Evolutionary conservation across 2,113 vertebrate species (phyloP).

Genomic region (Tragelaphus strepsiceros): DNA sequence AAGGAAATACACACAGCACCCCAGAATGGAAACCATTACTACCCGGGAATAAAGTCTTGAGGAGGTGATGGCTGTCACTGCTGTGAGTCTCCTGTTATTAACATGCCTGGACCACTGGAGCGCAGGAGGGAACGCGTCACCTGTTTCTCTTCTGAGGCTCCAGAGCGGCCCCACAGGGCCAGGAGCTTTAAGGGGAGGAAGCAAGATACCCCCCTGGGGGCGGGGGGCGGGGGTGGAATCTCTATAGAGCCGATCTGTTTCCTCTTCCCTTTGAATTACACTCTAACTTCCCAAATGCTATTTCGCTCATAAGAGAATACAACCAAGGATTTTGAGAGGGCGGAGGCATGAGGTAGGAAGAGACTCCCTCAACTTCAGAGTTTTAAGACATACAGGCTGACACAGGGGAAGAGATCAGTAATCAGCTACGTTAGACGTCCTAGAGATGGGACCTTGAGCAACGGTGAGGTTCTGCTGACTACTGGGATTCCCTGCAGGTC

Average conservation of each 20-base stretch:
- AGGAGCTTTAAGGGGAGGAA: neutral
- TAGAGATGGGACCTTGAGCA: neutral
- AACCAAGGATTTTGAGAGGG: neutral
- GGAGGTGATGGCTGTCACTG: neutral
- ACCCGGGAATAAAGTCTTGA: neutral
- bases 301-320: neutral
- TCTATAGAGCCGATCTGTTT: neutral
- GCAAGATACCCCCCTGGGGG: neutral
- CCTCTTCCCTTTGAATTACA: neutral
- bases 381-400: neutral
- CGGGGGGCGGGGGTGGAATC: no score
- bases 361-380: neutral
- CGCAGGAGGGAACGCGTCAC: neutral
- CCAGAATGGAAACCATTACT: neutral
- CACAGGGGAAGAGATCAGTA: neutral
- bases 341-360: fast-evolving
- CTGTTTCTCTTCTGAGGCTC: neutral
- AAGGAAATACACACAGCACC: slow-evolving; percentile 1
- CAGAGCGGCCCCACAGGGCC: neutral
- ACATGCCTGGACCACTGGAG: neutral
- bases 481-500: neutral
- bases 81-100: neutral
- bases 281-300: neutral
- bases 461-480: neutral
- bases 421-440: neutral